Evolutionary conservation across 2,113 vertebrate genomes (phyloP), one percentile per base, ranked within the genome.

Genomic region (Chloropsis cyanopogon): DNA sequence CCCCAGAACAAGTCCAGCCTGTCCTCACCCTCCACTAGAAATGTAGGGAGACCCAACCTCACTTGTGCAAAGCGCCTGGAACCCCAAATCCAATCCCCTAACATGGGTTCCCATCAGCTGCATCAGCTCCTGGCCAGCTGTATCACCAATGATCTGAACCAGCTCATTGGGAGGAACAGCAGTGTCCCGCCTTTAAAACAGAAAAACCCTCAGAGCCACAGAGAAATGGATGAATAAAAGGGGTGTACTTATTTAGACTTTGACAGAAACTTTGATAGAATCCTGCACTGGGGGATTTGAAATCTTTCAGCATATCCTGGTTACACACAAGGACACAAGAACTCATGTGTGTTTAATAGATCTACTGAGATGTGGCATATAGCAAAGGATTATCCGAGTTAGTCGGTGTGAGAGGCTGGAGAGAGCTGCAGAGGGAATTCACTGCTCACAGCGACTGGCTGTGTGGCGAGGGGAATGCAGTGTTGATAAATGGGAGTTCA

Each of bases 371-470:
- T 87, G 66, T 73, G 78, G 86, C 91, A 79, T 94, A 95, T 82
- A 95, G 89, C 77, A 92, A 70, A 95, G 93, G 93, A 95, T 96
- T 93, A 94, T 91, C 90, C 95, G 91, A 87, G 93, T 92, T 92
- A 94, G 90, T 68, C 33, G 6, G 10, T 88, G 83, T 75, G 77
- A 93, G 86, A 75, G 86, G 83, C 57, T 88, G 94, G 41, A 35
- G 82, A 80, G 88, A 92, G 86, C 89, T 65, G 86, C 8, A 0
- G 61, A 79, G 91, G 84, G 94, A 91, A 84, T 84, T 93, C 84
- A 26, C 81, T 33, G 89, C 75, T 95, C 77, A 86, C 77, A 91
- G 41, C 84, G 65, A 56, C 26, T 0, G 0, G 60, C 19, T 56
- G 19, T 1, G 24, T 39, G 21, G 90, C 11, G 2, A 71, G 63